These are phyloP conservation scores for Leptestheria dahalacensis DNA, from an alignment of 1,140 invertebrate genomes.

Conservation along the genomic window DNA sequence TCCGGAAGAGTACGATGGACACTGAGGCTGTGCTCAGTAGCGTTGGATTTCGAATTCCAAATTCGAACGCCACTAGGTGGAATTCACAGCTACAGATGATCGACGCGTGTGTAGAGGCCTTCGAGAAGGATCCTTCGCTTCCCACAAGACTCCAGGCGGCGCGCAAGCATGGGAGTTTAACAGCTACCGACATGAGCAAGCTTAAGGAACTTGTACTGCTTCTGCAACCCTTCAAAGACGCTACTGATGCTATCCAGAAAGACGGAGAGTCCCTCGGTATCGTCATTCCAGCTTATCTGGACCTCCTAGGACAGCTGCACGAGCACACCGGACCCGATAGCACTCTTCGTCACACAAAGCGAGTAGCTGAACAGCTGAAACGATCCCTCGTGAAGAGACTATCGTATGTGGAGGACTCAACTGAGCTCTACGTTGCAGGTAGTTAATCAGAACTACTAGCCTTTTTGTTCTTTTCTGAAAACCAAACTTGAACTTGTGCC, in stretches of 20 bases:
- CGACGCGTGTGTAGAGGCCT: background rate
- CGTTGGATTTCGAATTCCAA: conserved; percentile 1
- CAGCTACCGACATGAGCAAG: conserved; percentile 1
- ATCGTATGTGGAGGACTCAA: background rate
- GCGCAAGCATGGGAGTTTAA: background rate
- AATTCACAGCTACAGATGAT: conserved; percentile 5
- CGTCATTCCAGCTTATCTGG: conserved; percentile 4
- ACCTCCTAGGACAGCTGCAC: background rate
- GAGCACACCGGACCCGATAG: background rate
- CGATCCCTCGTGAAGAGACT: background rate
- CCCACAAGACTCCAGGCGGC: conserved; percentile 1
- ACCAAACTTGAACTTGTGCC: too few species aligned
- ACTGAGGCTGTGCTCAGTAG: background rate
- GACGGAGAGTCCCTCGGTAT: conserved; percentile 1
- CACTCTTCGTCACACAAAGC: background rate
- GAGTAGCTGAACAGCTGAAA: background rate
- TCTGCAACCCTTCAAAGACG: background rate
- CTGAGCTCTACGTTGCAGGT: background rate
- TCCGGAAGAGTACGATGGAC: conserved; percentile 1
- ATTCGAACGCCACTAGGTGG: background rate
- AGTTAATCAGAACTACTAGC: too few species aligned
- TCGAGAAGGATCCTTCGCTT: conserved; percentile 1
- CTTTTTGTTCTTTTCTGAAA: too few species aligned
- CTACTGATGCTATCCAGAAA: conserved; percentile 7
- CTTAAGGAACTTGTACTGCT: background rate